phyloP scores from a whole-genome alignment of 2,888 invertebrate species.

The Ophion costatus region DNA sequence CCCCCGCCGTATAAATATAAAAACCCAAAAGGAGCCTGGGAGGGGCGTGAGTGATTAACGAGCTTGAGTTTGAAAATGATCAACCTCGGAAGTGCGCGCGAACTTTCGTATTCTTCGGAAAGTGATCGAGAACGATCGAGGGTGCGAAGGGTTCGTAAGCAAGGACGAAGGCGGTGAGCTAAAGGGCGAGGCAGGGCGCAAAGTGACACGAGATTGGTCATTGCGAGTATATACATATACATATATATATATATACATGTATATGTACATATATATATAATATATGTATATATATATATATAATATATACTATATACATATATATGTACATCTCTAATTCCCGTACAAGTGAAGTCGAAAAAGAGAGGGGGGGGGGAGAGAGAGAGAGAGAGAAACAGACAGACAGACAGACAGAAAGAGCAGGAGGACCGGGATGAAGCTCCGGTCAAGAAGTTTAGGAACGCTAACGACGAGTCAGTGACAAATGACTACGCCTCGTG shows the following conservation, averaged over 20 bases:
- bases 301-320: background rate
- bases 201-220: background rate
- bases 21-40: background rate
- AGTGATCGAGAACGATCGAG: conserved; percentile 50
- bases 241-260: background rate
- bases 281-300: background rate
- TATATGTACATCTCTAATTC: background rate
- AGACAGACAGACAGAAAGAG: background rate
- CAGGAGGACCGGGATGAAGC: conserved; percentile 9
- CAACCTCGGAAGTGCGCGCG: conserved; percentile 32
- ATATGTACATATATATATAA: background rate
- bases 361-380: background rate
- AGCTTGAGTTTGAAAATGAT: conserved; percentile 60
- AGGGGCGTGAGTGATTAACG: conserved; percentile 58
- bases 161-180: background rate
- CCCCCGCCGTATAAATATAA: background rate
- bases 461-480: conserved; percentile 67
- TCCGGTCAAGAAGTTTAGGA: conserved; percentile 60
- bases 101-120: conserved; percentile 52
- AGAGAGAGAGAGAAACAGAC: background rate
- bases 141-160: conserved; percentile 38
- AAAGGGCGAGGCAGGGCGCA: background rate
- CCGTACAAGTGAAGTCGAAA: conserved; percentile 16
- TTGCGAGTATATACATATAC: background rate
- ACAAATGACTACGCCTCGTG: conserved; percentile 64